Percentiles rank a stretch among this genome's conserved stretches.
Conservation (phyloP, 2,113 vertebrate species). For the Cariama cristata region DNA sequence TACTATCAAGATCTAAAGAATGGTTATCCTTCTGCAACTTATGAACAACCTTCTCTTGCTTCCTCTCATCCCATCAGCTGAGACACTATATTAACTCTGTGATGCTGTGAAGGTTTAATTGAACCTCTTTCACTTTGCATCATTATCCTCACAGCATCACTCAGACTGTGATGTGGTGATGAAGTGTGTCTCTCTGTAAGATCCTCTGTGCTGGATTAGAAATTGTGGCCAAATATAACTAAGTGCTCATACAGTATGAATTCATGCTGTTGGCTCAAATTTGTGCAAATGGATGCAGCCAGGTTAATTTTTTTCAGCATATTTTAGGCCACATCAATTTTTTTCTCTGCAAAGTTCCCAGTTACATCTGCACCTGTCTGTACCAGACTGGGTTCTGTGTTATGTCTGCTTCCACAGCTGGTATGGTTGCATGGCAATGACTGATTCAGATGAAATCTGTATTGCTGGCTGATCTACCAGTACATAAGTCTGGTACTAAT, state of each 20-base stretch:
- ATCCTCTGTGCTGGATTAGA: background rate
- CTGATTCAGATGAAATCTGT: background rate
- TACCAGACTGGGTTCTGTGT: background rate
- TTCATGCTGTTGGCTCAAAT: background rate
- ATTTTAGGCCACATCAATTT: background rate
- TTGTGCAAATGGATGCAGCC: background rate
- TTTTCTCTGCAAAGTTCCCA: background rate
- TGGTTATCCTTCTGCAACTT: background rate
- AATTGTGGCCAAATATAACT: background rate
- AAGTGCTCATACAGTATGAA: background rate
- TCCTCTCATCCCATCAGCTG: background rate
- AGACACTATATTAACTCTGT: background rate
- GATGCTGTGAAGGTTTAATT: background rate
- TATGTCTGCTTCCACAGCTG: background rate
- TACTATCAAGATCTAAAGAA: background rate
- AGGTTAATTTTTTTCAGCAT: background rate
- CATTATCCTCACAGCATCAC: background rate
- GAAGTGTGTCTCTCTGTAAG: background rate
- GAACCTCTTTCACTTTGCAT: background rate
- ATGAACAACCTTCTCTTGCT: background rate
- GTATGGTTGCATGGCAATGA: background rate
- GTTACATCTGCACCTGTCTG: background rate
- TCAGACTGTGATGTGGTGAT: background rate
- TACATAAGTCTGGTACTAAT: background rate
- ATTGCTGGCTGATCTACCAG: background rate